A percentile compares a stretch with the other conserved stretches of the same genome.
These are phyloP conservation scores for Dichetophora obliterata DNA, from an alignment of 2,888 invertebrate genomes.

Conservation along the genomic window DNA sequence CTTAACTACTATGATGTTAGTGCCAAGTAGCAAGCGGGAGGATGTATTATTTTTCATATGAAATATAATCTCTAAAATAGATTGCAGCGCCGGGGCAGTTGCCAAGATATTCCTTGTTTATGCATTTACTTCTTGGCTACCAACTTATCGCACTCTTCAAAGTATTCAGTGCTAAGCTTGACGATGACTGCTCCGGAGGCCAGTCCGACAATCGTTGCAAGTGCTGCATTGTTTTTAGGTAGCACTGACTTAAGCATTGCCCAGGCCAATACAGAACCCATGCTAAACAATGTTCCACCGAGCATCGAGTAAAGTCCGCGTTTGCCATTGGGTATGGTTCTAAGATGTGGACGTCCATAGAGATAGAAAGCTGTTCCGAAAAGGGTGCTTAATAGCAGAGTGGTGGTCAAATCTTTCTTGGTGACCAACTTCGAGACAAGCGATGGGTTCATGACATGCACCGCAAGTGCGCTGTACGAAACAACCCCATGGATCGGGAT, in stretches of 20 bases:
- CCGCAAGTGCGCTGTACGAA: slow-evolving; percentile 83
- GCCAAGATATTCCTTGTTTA: slow-evolving; percentile 13
- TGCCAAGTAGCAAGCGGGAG: neutral
- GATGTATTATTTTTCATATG: neutral
- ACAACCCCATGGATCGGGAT: slow-evolving; percentile 80
- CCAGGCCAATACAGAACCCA: slow-evolving; percentile 91
- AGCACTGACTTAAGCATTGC: slow-evolving; percentile 86
- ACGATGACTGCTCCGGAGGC: slow-evolving; percentile 65
- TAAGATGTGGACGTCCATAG: slow-evolving; percentile 83
- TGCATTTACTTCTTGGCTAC: slow-evolving; percentile 51
- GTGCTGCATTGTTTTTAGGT: slow-evolving; percentile 60
- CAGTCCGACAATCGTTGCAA: slow-evolving; percentile 64
- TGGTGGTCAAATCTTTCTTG: slow-evolving; percentile 81
- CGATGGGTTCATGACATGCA: slow-evolving; percentile 88
- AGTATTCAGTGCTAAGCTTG: slow-evolving; percentile 66
- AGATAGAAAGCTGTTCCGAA: slow-evolving; percentile 87
- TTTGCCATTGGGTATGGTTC: slow-evolving; percentile 74
- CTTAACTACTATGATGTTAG: neutral
- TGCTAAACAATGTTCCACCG: slow-evolving; percentile 85
- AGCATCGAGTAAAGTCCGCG: slow-evolving; percentile 77
- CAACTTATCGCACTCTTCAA: slow-evolving; percentile 64
- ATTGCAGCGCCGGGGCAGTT: neutral
- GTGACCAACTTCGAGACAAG: slow-evolving; percentile 77
- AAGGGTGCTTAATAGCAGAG: slow-evolving; percentile 83
- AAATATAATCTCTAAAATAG: neutral